Base-by-base conservation (phyloP, 2,797 vertebrate genomes). In the Menidia menidia region DNA sequence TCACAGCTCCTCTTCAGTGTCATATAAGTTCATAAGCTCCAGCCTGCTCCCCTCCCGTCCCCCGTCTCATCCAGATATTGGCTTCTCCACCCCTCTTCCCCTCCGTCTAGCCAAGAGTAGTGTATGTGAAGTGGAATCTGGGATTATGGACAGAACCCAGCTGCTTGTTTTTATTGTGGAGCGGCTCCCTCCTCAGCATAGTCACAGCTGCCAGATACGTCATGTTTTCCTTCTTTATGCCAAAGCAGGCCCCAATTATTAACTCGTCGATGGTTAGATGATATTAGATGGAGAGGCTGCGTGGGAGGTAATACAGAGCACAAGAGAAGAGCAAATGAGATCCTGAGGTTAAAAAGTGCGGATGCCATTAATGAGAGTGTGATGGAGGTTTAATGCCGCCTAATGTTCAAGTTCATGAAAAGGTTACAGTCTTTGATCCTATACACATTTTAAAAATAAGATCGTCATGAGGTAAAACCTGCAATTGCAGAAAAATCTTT, bases 141-240 rank as follows among this genome's bases (percentile, higher is more conserved):
- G 82, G 87, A 78, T 85, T 85, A 77, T 35, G 76, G 82, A 84
- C 83, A 81, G 70, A 85, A 80, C 75, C 88, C 91, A 88, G 87
- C 83, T 84, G 85, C 83, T 72, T 91, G 85, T 88, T 92, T 92
- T 89, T 82, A 87, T 82, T 75, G 78, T 83, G 79, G 89, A 81
- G 82, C 77, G 81, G 62, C 70, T 82, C 76, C 80, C 87, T 73
- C 77, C 71, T 79, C 64, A 25, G 75, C 82, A 68, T 88, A 85
- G 78, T 58, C 52, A 42, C 90, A 92, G 92, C 91, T 93, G 92
- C 84, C 85, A 90, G 78, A 81, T 75, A 87, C 87, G 82, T 91
- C 80, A 88, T 92, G 86, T 88, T 89, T 88, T 86, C 51, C 70
- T n/a, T 50, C 59, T 61, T n/a, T 10, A 0, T 32, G 76, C 88